A percentile compares a stretch with the other conserved stretches of the same genome.
These are phyloP conservation scores for Cheilosia impressa DNA, from an alignment of 2,888 invertebrate species.

Conservation along the genomic window DNA sequence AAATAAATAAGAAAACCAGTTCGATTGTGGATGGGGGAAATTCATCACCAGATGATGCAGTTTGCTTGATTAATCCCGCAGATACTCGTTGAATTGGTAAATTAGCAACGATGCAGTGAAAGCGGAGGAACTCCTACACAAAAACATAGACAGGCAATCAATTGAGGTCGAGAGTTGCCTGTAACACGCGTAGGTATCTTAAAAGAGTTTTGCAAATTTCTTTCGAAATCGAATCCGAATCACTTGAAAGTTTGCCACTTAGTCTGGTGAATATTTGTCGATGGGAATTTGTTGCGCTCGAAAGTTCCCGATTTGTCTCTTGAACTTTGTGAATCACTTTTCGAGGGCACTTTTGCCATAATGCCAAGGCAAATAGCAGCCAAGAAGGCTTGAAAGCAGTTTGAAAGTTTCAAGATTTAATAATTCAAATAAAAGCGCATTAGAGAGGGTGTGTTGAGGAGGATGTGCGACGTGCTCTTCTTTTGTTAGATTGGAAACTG, in stretches of 20 bases:
- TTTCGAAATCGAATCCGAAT: neutral
- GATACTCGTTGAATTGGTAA: neutral
- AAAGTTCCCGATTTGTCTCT: neutral
- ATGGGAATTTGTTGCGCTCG: neutral
- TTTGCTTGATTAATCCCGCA: slow-evolving; percentile 8
- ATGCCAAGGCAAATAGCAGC: no score
- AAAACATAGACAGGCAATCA: no score
- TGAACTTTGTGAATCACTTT: neutral
- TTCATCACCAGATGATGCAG: slow-evolving; percentile 19
- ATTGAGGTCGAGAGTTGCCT: no score
- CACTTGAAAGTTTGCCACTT: slow-evolving; percentile 7
- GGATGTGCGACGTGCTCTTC: no score
- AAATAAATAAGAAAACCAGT: slow-evolving; percentile 3
- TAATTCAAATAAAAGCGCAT: no score
- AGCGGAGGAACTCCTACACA: no score
- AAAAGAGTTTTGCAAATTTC: no score
- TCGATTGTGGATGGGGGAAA: neutral
- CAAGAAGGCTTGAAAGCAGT: no score
- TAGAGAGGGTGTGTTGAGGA: no score
- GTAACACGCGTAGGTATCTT: no score
- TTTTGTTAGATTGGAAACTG: no score
- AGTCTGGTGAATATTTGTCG: neutral
- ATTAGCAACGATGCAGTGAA: neutral
- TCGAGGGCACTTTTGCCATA: neutral
- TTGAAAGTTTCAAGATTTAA: no score